phyloP scores from a whole-genome alignment of 2,797 vertebrate genomes.

The Anniella stebbinsi region DNA sequence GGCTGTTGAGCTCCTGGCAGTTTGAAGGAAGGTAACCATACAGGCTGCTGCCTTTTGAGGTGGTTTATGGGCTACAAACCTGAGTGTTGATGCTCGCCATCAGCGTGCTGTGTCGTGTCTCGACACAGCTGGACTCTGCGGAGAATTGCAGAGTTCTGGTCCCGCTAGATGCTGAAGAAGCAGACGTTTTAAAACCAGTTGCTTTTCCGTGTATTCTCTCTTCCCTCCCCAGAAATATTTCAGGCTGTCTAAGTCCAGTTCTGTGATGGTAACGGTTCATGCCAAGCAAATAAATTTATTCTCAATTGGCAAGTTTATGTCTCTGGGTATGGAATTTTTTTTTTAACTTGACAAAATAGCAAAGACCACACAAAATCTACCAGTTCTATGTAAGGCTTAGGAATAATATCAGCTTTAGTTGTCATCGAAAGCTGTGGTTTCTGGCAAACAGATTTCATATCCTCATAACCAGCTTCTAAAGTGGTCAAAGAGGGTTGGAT shows the following conservation, averaged over 20 bases:
- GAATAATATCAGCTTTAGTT: too few species aligned
- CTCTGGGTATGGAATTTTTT: too few species aligned
- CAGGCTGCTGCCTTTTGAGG: too few species aligned
- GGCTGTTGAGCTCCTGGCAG: neutral
- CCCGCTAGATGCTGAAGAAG: too few species aligned
- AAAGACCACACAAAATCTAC: too few species aligned
- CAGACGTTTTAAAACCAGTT: neutral
- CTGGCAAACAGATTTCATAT: too few species aligned
- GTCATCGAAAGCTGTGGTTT: too few species aligned
- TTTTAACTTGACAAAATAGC: too few species aligned
- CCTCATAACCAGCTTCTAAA: too few species aligned
- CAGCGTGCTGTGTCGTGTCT: neutral
- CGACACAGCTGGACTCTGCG: neutral
- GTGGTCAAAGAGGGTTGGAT: too few species aligned
- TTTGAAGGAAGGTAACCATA: neutral
- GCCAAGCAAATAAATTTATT: neutral
- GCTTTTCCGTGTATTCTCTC: neutral
- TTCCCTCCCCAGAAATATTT: neutral
- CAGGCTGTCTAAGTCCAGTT: neutral
- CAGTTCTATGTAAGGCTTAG: too few species aligned
- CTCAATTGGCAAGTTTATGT: neutral
- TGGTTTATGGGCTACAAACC: neutral
- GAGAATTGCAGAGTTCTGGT: neutral
- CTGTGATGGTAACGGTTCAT: neutral
- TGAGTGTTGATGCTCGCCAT: neutral